Evolutionary conservation across 2,888 invertebrate species (phyloP).

Genomic region (Sesamia inferens): DNA sequence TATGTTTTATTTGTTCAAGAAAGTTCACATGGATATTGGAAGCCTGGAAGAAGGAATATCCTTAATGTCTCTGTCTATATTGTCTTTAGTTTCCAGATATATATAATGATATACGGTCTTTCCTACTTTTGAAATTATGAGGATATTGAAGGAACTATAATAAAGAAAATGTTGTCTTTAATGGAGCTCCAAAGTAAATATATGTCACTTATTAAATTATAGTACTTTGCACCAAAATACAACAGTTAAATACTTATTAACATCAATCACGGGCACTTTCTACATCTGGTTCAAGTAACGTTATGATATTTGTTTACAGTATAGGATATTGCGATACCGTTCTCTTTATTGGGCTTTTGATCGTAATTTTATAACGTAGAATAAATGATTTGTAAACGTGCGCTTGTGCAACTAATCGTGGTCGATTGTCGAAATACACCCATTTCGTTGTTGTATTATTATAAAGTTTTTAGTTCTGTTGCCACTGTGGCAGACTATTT

Average conservation of each 20-base stretch:
- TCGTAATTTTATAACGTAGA: slow-evolving; percentile 63
- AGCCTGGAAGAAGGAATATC: no score
- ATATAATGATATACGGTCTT: not conserved
- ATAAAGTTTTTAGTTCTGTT: slow-evolving; percentile 52
- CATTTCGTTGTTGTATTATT: slow-evolving; percentile 43
- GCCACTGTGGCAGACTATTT: slow-evolving; percentile 26
- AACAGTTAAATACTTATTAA: slow-evolving; percentile 3
- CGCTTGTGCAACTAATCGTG: slow-evolving; percentile 62
- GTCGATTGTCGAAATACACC: slow-evolving; percentile 55
- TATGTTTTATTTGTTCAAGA: no score
- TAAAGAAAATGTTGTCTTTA: not conserved
- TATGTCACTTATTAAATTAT: not conserved
- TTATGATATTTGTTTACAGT: slow-evolving; percentile 54
- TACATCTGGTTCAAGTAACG: slow-evolving; percentile 32
- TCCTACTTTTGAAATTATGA: not conserved
- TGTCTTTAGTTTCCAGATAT: not conserved
- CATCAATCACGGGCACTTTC: slow-evolving; percentile 40
- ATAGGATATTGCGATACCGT: slow-evolving; percentile 60
- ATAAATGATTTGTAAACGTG: slow-evolving; percentile 64
- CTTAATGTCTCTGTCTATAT: no score
- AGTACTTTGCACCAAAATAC: not conserved
- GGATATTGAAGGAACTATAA: no score
- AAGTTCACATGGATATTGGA: not conserved
- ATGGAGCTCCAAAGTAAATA: not conserved
- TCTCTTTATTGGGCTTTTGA: slow-evolving; percentile 57